Percentiles rank a stretch among this genome's conserved stretches.
Evolutionary conservation across 2,113 vertebrate species (phyloP).

Genomic region (Cephalopholis sonnerati): DNA sequence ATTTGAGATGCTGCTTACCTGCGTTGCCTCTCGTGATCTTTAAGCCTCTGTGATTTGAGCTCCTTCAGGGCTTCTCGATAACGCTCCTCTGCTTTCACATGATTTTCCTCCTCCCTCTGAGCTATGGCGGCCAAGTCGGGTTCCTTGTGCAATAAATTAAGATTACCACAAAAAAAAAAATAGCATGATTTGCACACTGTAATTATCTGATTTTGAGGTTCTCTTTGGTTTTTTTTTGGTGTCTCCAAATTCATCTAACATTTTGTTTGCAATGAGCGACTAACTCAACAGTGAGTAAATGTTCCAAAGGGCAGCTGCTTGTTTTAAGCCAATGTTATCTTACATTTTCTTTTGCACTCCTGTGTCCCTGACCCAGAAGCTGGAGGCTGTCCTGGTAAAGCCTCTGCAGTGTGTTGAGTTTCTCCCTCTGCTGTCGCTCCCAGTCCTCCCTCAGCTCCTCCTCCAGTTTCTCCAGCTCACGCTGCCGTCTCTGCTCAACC

Average conservation of each 20-base stretch:
- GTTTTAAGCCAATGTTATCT: conserved; percentile 70
- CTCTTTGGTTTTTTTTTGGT: too few species aligned
- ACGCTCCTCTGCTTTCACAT: conserved; percentile 88
- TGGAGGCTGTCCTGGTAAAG: conserved; percentile 89
- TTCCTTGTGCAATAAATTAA: conserved; percentile 66
- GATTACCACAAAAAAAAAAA: not conserved
- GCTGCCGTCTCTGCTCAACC: conserved; percentile 87
- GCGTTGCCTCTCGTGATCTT: conserved; percentile 80
- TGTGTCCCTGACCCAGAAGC: conserved; percentile 89
- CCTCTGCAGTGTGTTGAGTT: conserved; percentile 85
- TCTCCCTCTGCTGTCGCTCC: conserved; percentile 87
- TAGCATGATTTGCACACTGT: not conserved
- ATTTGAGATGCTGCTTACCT: conserved; percentile 80
- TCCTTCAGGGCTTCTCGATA: conserved; percentile 90
- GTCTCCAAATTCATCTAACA: not conserved
- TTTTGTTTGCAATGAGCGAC: not conserved
- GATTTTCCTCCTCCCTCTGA: conserved; percentile 85
- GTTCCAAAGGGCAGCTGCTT: not conserved
- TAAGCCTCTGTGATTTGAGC: conserved; percentile 87
- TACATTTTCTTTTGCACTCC: conserved; percentile 91
- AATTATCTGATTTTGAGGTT: not conserved
- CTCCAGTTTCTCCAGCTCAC: conserved; percentile 86
- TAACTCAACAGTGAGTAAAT: not conserved
- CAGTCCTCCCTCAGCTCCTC: conserved; percentile 87
- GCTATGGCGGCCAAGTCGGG: conserved; percentile 87